Base-by-base conservation (phyloP, 1,140 invertebrate genomes). In the Bradynema listronoti region DNA sequence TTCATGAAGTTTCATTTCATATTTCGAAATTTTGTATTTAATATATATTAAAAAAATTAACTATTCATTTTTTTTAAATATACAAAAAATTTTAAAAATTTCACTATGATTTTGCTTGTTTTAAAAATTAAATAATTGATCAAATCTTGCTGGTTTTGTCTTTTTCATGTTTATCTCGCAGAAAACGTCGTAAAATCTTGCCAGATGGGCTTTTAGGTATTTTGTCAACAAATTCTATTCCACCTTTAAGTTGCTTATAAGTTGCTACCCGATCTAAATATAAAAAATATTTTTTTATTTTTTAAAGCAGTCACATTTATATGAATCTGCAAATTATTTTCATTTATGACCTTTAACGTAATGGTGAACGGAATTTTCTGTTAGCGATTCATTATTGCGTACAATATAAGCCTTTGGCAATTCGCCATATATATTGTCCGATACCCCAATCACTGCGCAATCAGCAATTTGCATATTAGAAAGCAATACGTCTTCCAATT, bases 401-500 rank as follows among this genome's bases (percentile, higher is more conserved):
- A 88, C 87, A 14, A 89, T 81, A 73, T 85, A 89, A 1, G 87
- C 87, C 73, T 82, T 82, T 0, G 89, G 88, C 0, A 85, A 79
- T 80, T 92, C 90, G 3, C 89, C 89, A 50, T 79, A 80, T 41
- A 81, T 75, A 1, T 81, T 78, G 75, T 90, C 85, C 0, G 87
- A 85, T 1, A 88, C 80, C 0, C 89, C 88, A 24, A 90, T 84
- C 0, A 91, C 88, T 1, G 87, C 88, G 14, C 84, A 87, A 77
- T 90, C 88, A 7, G 82, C 82, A 2, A 91, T 84, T 47, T 84
- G 84, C 0, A 85, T 84, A 49, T 87, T 81, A 61, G 86, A 83
- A 52, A 87, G 80, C 7, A 91, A 83, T 7, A 91, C 79, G 71
- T 85, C 86, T 80, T 91, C 89, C 41, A 91, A 80, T 80, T 91